Base-by-base conservation (phyloP, 37 sponge, comb jelly and placozoan genomes). In the Crambe crambe region DNA sequence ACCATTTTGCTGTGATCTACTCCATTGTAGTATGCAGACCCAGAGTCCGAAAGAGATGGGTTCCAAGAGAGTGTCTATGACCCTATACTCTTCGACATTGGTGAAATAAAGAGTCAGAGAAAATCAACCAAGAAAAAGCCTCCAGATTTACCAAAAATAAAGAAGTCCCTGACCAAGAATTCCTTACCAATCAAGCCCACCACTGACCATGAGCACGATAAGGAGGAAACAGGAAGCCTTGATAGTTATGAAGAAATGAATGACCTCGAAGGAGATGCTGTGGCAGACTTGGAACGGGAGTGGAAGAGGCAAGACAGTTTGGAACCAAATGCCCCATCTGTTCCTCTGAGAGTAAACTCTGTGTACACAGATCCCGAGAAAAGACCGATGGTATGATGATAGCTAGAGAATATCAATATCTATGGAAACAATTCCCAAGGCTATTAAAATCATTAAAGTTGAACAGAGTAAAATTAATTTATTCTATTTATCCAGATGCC, bases 171-270 rank as follows among this genome's bases (percentile, higher is more conserved):
- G 10, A 47, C 12, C 10, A 47, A 15, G 6, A 47, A 6, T 15
- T 12, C 10, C 12, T 12, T 15, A 47, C 51, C 6, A 12, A 47
- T 15, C 6, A 12, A 15, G 6, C 12, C 51, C 51, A 47, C 10
- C 51, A 47, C 51, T 15, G 12, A 47, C 10, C 51, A 47, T 15
- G 51, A 65, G 35, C 18, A 12, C 3, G 3, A 65, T 5, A 17
- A 65, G 17, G 66, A 65, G 17, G 66, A 65, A 18, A 65, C 66
- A 18, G 31, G 34, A 31, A 65, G 66, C 35, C 35, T 65, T 30
- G 66, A 30, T 30, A 65, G 66, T 9, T 65, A 65, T 31, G 66
- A 65, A 65, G 34, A 65, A 17, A 65, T 65, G 66, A 58, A 58
- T 12, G 2, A 12, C 8, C 4, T 58, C 2, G 59, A 58, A 2